phyloP scores from a whole-genome alignment of 2,888 invertebrate species.

The Tineola bisselliella region DNA sequence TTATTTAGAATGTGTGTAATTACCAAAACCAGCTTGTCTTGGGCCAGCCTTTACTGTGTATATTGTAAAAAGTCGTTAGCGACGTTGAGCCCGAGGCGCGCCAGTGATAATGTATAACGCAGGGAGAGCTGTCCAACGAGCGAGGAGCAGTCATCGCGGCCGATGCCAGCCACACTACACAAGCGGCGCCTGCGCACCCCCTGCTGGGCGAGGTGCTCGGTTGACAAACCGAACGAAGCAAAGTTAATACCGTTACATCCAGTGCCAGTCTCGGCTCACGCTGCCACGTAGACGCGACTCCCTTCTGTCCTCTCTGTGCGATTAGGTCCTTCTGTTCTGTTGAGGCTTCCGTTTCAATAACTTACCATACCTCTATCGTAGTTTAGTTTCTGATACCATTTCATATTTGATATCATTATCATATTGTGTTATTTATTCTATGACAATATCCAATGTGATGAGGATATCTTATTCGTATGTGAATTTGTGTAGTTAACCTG shows the following conservation, averaged over 20 bases:
- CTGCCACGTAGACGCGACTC: conserved; percentile 66
- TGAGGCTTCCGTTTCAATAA: conserved; percentile 46
- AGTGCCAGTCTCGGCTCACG: conserved; percentile 46
- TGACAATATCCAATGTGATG: conserved; percentile 19
- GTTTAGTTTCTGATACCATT: conserved; percentile 32
- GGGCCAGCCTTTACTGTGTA: neutral
- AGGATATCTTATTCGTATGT: conserved; percentile 17
- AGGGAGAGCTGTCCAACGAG: conserved; percentile 59
- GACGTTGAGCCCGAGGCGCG: conserved; percentile 17
- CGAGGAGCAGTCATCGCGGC: conserved; percentile 42
- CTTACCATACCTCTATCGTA: conserved; percentile 32
- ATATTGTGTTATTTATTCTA: neutral
- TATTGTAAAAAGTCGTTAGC: neutral
- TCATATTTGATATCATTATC: neutral
- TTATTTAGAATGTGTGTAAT: neutral
- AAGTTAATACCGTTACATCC: conserved; percentile 65
- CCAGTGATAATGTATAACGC: conserved; percentile 64
- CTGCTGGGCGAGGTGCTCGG: conserved; percentile 82
- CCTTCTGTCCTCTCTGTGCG: conserved; percentile 63
- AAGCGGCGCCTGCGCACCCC: conserved; percentile 82
- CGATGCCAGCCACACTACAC: conserved; percentile 66
- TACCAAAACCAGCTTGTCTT: neutral
- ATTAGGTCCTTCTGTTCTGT: conserved; percentile 64
- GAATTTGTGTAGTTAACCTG: conserved; percentile 13
- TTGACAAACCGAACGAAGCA: conserved; percentile 72